phyloP scores from a whole-genome alignment of 2,113 vertebrate genomes.

The Delphinus delphis region DNA sequence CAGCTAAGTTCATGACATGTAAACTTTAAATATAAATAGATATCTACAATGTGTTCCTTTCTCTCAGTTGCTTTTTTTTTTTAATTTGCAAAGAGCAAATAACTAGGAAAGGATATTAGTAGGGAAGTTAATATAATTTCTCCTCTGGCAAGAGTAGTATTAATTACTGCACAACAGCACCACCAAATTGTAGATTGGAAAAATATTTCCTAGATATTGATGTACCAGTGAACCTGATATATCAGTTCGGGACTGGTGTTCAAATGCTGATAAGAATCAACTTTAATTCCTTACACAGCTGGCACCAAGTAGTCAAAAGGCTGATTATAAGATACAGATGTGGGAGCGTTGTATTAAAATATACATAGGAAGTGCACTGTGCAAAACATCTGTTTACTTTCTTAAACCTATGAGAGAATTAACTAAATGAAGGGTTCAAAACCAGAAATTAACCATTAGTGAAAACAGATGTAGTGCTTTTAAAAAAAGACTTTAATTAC shows the following conservation, averaged over 20 bases:
- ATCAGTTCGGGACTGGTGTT: background rate
- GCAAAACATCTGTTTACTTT: constrained; percentile 80
- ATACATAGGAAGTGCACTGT: constrained; percentile 76
- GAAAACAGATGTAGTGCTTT: constrained; percentile 82
- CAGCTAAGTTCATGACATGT: constrained; percentile 72
- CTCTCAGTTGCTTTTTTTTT: constrained; percentile 42
- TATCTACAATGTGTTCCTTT: constrained; percentile 84
- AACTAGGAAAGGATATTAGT: constrained; percentile 52
- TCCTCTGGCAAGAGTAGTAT: constrained; percentile 66
- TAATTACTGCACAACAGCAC: constrained; percentile 61
- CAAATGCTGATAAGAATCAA: background rate
- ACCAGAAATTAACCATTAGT: constrained; percentile 75
- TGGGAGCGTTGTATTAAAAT: constrained; percentile 75
- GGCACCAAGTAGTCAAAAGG: constrained; percentile 31
- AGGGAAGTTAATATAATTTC: constrained; percentile 71
- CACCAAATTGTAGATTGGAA: constrained; percentile 55
- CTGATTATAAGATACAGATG: constrained; percentile 46
- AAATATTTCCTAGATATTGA: constrained; percentile 48
- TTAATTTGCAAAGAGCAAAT: constrained; percentile 74
- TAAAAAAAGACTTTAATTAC: constrained; percentile 68
- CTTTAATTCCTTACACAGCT: constrained; percentile 44
- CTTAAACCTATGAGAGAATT: constrained; percentile 72
- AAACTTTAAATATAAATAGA: constrained; percentile 84
- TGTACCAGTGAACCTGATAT: constrained; percentile 48
- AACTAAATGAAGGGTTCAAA: constrained; percentile 71